Base-by-base conservation (phyloP, 2,113 vertebrate genomes). In the Ancistrus triradiatus region DNA sequence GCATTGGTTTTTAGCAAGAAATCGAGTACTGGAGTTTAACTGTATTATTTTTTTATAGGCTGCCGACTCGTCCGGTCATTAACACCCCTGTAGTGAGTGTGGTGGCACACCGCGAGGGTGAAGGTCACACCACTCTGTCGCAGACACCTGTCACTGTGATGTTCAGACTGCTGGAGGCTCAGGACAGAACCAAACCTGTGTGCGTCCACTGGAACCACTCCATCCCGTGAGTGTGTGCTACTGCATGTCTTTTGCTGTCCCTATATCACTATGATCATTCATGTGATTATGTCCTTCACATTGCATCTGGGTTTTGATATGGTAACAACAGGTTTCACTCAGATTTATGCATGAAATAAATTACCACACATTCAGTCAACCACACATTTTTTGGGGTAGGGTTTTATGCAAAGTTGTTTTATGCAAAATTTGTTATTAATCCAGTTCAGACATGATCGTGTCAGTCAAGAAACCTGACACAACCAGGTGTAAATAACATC, bases 181-280 rank as follows among this genome's bases (percentile, higher is more conserved):
- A 90, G 63, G 91, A 92, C 72, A 89, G 92, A 28, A 91, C 84
- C 0, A 94, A 94, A 76, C 92, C 92, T 0, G 80, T 91, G 64
- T 95, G 92, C 6, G 91, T 95, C 63, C 91, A 87, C 84, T 95
- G 92, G 92, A 93, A 95, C 76, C 92, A 92, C 65, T 91, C 92
- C 18, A 75, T 92, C 25, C 65, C 1, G 92, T 94, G 81, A 70
- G 92, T 58, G 0, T 18, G 2, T 13, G 25, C 6, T 13, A 7
- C 28, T 24, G 17, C 31, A 17, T 2, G 3, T 19, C 28, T 4
- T 5, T 13, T 21, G 6, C 15, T 24, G 9, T 50, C 14, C 21
- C 7, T 4, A 5, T 28, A 3, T 42, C 25, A 44, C n/a, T 43
- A 5, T 42, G n/a, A n/a, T n/a, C n/a, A n/a, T n/a, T n/a, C n/a